These are phyloP conservation scores for Pollenia griseotomentosa DNA, from an alignment of 2,888 invertebrate species.

Conservation along the genomic window DNA sequence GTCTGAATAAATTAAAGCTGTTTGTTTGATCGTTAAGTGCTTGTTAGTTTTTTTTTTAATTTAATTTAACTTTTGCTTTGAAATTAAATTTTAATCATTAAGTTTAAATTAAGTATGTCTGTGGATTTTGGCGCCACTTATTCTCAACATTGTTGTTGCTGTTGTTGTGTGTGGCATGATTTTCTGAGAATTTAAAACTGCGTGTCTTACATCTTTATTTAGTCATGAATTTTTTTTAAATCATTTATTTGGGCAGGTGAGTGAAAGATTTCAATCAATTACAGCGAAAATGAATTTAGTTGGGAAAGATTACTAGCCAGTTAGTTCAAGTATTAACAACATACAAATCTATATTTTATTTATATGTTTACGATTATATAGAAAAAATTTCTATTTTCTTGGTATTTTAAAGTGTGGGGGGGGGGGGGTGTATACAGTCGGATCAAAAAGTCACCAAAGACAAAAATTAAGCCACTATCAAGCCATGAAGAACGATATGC, in stretches of 20 bases:
- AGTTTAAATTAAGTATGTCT: constrained; percentile 29
- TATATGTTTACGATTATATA: no score
- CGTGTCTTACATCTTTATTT: constrained; percentile 74
- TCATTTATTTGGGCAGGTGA: background rate
- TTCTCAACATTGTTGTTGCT: constrained; percentile 21
- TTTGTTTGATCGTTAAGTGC: constrained; percentile 1
- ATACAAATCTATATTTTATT: no score
- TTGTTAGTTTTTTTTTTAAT: background rate
- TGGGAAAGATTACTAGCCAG: no score
- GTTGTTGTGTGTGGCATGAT: constrained; percentile 50
- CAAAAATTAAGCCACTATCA: no score
- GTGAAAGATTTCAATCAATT: constrained; percentile 10
- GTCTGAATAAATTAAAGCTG: constrained; percentile 19
- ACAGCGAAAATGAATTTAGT: background rate
- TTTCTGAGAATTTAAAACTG: constrained; percentile 70
- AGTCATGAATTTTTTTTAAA: constrained; percentile 46
- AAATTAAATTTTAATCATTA: constrained; percentile 53
- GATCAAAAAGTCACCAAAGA: no score
- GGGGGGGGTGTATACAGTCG: no score
- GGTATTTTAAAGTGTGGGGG: no score
- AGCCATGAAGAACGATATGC: no score
- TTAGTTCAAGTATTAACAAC: no score
- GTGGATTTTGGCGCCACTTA: constrained; percentile 55
- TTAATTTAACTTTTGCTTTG: constrained; percentile 20
- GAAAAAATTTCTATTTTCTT: no score